Conservation (phyloP, 23 tunicate species). For the Botrylloides violaceus region DNA sequence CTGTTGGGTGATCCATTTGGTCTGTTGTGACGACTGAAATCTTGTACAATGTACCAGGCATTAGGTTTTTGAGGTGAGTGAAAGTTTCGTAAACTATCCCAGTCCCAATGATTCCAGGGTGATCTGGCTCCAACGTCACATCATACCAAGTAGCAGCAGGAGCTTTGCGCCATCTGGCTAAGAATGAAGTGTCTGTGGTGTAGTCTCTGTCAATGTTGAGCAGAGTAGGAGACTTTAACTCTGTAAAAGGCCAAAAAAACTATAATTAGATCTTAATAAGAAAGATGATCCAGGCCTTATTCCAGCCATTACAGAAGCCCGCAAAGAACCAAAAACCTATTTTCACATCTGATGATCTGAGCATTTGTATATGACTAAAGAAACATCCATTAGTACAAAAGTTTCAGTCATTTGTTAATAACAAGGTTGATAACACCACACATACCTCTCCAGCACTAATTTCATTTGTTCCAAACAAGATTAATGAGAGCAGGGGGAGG, state of each 20-base stretch:
- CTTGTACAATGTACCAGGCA: conserved; percentile 59
- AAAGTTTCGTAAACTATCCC: conserved; percentile 1
- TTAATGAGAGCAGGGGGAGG: too few relatives aligned
- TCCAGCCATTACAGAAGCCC: too few relatives aligned
- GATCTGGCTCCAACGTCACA: conserved; percentile 23
- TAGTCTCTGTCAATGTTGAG: conserved; percentile 52
- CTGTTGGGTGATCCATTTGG: conserved; percentile 29
- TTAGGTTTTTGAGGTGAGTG: conserved; percentile 14
- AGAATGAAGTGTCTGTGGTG: conserved; percentile 66
- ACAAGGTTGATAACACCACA: too few relatives aligned
- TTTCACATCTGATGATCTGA: too few relatives aligned
- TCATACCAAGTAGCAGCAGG: conserved; percentile 61
- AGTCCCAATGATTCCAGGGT: conserved; percentile 15
- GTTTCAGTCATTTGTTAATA: too few relatives aligned
- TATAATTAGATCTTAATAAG: neutral
- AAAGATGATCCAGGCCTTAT: neutral
- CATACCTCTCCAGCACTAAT: too few relatives aligned
- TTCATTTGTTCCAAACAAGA: too few relatives aligned
- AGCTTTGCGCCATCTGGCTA: conserved; percentile 58
- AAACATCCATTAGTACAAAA: too few relatives aligned
- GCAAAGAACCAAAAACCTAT: too few relatives aligned
- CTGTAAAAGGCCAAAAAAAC: conserved; percentile 30
- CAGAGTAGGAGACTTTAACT: conserved; percentile 14
- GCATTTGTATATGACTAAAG: too few relatives aligned
- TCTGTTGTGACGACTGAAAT: conserved; percentile 52